Evolutionary conservation across 1,140 invertebrate species (phyloP), one percentile per base, ranked within the genome.

Genomic region (Drosophila repletoides): DNA sequence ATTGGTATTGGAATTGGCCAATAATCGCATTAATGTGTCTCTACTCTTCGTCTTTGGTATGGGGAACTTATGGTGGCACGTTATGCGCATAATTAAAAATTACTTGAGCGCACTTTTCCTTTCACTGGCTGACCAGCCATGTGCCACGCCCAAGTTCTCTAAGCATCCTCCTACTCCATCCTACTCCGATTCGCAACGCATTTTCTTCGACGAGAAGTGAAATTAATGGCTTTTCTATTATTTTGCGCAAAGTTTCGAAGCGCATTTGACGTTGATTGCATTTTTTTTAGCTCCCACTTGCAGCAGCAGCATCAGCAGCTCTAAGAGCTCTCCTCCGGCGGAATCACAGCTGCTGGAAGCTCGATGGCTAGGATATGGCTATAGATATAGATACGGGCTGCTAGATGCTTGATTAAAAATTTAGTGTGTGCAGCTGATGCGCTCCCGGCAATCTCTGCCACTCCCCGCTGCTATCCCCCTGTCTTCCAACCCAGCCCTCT

Each of bases 211-310:
- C 80, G 80, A 81, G 75, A 84, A 84, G 80, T 79, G 79, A 84
- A 84, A 84, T 84, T 84, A 84, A 84, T 84, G 79, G 79, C 80
- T 84, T 84, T 84, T 84, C 79, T 84, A 84, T 84, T 84, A 84
- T 84, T 84, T 84, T 86, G 80, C 66, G 72, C 74, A 84, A 84
- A 84, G 80, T 84, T 84, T 84, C 80, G 66, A 79, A 84, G 79
- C 80, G 75, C 79, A 84, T 84, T 84, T 84, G 79, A 84, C 79
- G 79, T 84, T 84, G 79, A 84, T 84, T 84, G 79, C 79, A 84
- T 83, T 83, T 83, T 83, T 84, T n/a, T 79, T 59, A 34, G 40
- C 76, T 75, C 34, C 19, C 76, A 58, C 19, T 38, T 21, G 72
- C 49, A 41, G 52, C 58, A 70, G 7, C 61, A 61, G 45, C 36